These are phyloP conservation scores for Opisthocomus hoazin DNA, from an alignment of 2,113 vertebrate species.

Conservation along the genomic window DNA sequence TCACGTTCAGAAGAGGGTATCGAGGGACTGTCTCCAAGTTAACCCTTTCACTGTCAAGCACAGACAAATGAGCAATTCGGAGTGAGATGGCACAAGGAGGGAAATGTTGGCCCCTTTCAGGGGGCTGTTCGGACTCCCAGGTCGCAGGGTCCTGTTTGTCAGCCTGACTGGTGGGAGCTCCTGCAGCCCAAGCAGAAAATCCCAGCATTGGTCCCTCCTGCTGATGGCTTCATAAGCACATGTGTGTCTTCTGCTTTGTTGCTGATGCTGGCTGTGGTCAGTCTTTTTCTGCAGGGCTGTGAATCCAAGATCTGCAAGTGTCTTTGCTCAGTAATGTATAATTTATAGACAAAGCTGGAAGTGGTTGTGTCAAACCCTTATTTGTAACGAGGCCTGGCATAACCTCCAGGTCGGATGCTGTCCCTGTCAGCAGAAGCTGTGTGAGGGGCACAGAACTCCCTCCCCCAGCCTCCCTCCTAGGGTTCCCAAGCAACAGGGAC, in stretches of 20 bases:
- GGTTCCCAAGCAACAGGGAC: not conserved
- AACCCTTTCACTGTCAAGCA: not conserved
- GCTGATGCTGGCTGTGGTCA: not conserved
- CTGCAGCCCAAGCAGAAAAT: not conserved
- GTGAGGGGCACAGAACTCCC: not conserved
- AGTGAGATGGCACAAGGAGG: not conserved
- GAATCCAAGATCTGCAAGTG: not conserved
- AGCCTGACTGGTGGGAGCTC: not conserved
- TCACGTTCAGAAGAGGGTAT: not conserved
- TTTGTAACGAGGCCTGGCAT: not conserved
- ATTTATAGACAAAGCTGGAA: not conserved
- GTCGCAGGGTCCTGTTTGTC: not conserved
- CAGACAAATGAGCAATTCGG: not conserved
- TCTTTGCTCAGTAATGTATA: not conserved
- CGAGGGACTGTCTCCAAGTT: not conserved
- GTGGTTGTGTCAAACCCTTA: not conserved
- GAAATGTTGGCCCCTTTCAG: not conserved
- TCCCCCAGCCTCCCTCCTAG: not conserved
- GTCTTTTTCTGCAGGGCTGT: not conserved
- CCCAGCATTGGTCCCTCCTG: not conserved
- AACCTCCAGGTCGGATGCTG: not conserved
- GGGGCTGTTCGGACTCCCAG: not conserved
- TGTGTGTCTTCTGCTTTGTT: not conserved
- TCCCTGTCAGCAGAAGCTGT: not conserved
- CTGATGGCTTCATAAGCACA: rapidly evolving